phyloP scores from a whole-genome alignment of 2,113 vertebrate species.

The Psammodynastes pulverulentus region DNA sequence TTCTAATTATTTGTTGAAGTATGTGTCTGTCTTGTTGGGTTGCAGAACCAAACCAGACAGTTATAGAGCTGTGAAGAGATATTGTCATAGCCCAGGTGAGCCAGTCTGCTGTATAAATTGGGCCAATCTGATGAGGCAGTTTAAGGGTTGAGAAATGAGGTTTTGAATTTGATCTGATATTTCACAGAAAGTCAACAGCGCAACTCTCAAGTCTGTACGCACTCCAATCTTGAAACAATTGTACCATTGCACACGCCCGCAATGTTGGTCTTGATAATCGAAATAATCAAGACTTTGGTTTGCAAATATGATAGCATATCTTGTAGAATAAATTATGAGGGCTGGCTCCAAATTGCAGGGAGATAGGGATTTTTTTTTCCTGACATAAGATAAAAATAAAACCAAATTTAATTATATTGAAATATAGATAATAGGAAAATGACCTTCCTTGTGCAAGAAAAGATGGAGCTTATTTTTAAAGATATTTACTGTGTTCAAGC shows the following conservation, averaged over 20 bases:
- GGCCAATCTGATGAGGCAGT: neutral
- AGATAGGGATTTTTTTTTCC: neutral
- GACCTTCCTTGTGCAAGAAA: neutral
- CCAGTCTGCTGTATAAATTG: neutral
- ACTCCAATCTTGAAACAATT: neutral
- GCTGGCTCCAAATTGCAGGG: constrained; percentile 6
- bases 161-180: neutral
- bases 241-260: neutral
- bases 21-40: too few species aligned
- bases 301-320: neutral
- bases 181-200: neutral
- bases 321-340: constrained; percentile 2
- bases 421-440: neutral
- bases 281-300: neutral
- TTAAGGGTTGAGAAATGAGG: constrained; percentile 2
- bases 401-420: neutral
- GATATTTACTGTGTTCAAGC: neutral
- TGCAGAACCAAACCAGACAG: too few species aligned
- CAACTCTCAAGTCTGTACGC: neutral
- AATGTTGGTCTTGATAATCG: constrained; percentile 13
- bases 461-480: neutral
- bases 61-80: neutral
- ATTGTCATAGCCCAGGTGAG: neutral
- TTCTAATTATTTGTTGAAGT: too few species aligned
- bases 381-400: neutral